phyloP scores from a whole-genome alignment of 2,113 vertebrate genomes.

The Colistium nudipinnis region DNA sequence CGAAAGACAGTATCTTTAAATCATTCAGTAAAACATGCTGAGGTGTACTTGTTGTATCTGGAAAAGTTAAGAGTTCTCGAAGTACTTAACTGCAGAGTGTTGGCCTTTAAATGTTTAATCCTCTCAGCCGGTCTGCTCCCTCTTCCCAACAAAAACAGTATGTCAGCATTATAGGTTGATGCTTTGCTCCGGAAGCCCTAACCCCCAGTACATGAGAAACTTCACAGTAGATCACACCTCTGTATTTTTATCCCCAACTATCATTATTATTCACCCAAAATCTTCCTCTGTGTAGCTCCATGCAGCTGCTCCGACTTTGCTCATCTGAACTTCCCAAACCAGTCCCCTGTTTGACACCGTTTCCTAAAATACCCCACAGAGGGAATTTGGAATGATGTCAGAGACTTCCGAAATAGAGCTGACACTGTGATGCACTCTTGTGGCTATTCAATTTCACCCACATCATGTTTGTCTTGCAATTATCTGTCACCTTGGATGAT shows the following conservation, averaged over 20 bases:
- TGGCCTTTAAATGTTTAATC: slow-evolving; percentile 31
- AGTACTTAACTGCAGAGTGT: slow-evolving; percentile 7
- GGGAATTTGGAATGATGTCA: slow-evolving; percentile 46
- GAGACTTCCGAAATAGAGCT: slow-evolving; percentile 61
- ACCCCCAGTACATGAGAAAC: slow-evolving; percentile 34
- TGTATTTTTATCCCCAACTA: slow-evolving; percentile 25
- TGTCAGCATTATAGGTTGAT: slow-evolving; percentile 11
- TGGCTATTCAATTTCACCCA: slow-evolving; percentile 61
- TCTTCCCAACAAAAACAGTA: slow-evolving; percentile 17
- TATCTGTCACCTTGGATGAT: slow-evolving; percentile 17
- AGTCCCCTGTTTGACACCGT: slow-evolving; percentile 45
- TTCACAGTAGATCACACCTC: slow-evolving; percentile 7
- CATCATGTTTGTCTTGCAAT: slow-evolving; percentile 36
- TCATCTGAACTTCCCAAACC: slow-evolving; percentile 28
- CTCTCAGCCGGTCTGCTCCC: slow-evolving; percentile 34
- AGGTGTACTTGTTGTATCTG: slow-evolving; percentile 44
- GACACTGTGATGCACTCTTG: slow-evolving; percentile 26
- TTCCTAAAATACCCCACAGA: slow-evolving; percentile 69
- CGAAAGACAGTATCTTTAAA: too few relatives aligned
- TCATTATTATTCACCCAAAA: slow-evolving; percentile 18
- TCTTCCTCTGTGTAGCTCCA: not conserved
- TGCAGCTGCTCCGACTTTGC: slow-evolving; percentile 17
- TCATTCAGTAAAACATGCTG: not conserved
- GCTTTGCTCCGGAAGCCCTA: slow-evolving; percentile 31
- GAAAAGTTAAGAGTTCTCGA: slow-evolving; percentile 15